Base-by-base conservation (phyloP, 2,113 vertebrate genomes). In the Prunella fulvescens region DNA sequence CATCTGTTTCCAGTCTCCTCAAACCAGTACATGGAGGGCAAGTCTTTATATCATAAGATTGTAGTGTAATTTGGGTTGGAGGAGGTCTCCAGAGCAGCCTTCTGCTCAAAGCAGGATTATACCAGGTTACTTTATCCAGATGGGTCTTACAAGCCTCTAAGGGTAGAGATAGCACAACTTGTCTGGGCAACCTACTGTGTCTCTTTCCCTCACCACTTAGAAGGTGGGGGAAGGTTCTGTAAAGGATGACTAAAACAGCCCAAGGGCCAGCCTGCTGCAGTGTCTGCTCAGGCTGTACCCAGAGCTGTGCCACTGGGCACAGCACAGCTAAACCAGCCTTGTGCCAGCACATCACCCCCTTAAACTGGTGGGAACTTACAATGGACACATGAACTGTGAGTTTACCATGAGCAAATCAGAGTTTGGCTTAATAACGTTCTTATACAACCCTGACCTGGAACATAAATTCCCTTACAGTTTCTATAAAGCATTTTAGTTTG, bases 281-380 rank as follows among this genome's bases (percentile, higher is more conserved):
- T 22, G 20, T 6, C 22, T 76, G 40, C 74, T 65, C 3, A 19
- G 57, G 25, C 28, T 89, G 19, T 94, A 35, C 33, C 23, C 44
- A 28, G 61, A 50, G 11, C n/a, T n/a, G n/a, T n/a, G n/a, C n/a
- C 1, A 0, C 67, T 57, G 69, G 51, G 14, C 29, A 31, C 0
- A 73, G 18, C 33, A 19, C 0, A 1, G 18, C 48, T 74, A 56
- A 89, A 35, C n/a, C 17, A 53, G 39, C 33, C 20, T 22, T 5
- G 0, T 51, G 28, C 8, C 7, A 15, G 33, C 42, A 9, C 9
- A 2, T 87, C 1, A 0, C 2, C 2, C 14, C 13, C 13, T 70
- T 61, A 72, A 87, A 64, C 31, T 53, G 48, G 7, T 24, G 31
- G 35, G 23, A 65, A 14, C 70, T 80, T 70, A n/a, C 0, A 4